These are phyloP conservation scores for Hyaena hyaena DNA, from an alignment of 2,113 vertebrate genomes.

Conservation along the genomic window DNA sequence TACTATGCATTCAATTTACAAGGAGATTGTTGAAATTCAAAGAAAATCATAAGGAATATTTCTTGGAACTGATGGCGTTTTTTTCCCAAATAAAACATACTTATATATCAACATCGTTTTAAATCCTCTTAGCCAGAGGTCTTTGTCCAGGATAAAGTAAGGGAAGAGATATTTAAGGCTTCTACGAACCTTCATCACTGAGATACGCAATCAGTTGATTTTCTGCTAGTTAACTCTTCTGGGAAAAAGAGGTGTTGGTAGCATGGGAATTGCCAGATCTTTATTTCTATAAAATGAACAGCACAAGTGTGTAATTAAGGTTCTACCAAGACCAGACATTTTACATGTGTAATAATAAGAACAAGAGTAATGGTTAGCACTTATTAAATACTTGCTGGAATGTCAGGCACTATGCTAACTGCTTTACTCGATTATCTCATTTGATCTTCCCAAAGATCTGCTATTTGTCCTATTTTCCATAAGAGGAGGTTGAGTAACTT, in stretches of 20 bases:
- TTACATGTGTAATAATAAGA: neutral
- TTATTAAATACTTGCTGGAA: neutral
- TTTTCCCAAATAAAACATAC: neutral
- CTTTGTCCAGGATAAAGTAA: neutral
- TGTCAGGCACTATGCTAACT: neutral
- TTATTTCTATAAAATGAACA: neutral
- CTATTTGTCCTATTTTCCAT: neutral
- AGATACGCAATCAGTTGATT: neutral
- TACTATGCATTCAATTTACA: neutral
- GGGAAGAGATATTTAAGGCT: neutral
- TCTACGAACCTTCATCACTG: neutral
- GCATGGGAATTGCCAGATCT: neutral
- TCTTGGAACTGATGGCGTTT: neutral
- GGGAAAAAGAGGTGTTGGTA: neutral
- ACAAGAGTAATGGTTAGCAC: neutral
- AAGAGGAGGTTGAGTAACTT: constrained; percentile 3
- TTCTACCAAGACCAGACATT: neutral
- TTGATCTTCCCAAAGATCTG: neutral
- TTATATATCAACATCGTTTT: neutral
- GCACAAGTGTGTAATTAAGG: neutral
- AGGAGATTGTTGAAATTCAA: neutral
- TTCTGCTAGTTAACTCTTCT: neutral
- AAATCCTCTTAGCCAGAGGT: neutral
- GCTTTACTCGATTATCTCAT: neutral
- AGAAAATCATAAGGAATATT: neutral